Conservation (phyloP, 2,888 invertebrate genomes). For the Boloria selene region DNA sequence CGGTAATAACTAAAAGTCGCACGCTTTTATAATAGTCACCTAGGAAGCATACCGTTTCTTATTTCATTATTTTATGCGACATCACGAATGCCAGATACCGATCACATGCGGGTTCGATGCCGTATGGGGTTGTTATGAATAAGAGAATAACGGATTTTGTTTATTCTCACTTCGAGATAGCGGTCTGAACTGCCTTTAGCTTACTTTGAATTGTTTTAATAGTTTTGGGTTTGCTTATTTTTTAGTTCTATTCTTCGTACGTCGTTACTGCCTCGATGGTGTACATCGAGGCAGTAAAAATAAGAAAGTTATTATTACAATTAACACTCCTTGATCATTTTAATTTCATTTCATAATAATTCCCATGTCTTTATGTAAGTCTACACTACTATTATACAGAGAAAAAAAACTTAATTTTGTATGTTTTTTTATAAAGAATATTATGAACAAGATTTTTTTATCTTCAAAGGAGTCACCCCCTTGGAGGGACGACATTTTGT, state of each 20-base stretch:
- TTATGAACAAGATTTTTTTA: too few species aligned
- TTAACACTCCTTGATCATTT: too few species aligned
- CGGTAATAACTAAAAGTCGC: slow-evolving; percentile 37
- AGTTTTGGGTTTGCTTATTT: neutral
- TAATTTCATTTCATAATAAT: too few species aligned
- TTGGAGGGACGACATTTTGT: too few species aligned
- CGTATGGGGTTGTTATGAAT: slow-evolving; percentile 45
- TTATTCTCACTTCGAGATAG: slow-evolving; percentile 15
- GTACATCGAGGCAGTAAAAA: too few species aligned
- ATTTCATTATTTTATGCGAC: slow-evolving; percentile 62
- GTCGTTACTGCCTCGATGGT: too few species aligned
- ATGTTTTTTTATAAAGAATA: too few species aligned
- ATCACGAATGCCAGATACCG: slow-evolving; percentile 69
- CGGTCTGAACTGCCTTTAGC: neutral
- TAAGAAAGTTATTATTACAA: too few species aligned
- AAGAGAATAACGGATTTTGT: slow-evolving; percentile 53
- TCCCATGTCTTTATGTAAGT: too few species aligned
- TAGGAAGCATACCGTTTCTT: slow-evolving; percentile 39
- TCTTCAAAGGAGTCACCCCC: too few species aligned
- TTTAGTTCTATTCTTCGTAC: neutral
- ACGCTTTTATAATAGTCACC: slow-evolving; percentile 48
- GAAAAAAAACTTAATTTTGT: too few species aligned
- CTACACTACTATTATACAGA: too few species aligned
- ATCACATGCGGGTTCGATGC: slow-evolving; percentile 74
- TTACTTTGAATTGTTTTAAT: neutral